Evolutionary conservation across 2,113 vertebrate genomes (phyloP).

Genomic region (Ameiurus melas): DNA sequence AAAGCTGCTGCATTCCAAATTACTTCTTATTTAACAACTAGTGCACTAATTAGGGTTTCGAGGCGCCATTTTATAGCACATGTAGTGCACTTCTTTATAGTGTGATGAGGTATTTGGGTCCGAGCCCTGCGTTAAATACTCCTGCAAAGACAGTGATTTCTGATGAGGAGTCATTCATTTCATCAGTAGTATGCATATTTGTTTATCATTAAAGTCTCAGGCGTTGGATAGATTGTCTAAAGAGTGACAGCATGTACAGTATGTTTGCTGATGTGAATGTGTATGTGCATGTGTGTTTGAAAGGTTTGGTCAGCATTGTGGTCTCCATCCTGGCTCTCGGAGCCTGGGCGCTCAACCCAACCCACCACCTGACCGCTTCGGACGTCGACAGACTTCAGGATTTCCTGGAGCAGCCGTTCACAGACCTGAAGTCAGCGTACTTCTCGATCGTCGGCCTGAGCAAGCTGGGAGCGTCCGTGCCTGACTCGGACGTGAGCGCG

Average conservation of each 20-base stretch:
- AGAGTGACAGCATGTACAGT: background rate
- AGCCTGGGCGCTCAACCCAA: constrained; percentile 78
- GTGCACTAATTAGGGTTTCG: background rate
- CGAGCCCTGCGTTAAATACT: background rate
- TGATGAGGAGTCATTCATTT: background rate
- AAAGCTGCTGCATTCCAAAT: background rate
- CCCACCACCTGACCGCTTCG: constrained; percentile 80
- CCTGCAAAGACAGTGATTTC: background rate
- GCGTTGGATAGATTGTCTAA: background rate
- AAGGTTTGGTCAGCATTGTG: constrained; percentile 74
- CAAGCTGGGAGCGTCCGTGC: constrained; percentile 76
- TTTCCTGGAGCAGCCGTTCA: constrained; percentile 78
- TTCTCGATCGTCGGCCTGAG: constrained; percentile 83
- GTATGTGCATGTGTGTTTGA: constrained; percentile 19
- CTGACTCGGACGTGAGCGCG: constrained; percentile 80
- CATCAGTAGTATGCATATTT: background rate
- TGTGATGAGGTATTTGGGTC: background rate
- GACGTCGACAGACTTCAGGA: constrained; percentile 85
- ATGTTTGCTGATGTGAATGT: background rate
- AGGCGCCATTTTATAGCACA: background rate
- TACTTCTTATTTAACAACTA: background rate
- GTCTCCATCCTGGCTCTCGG: constrained; percentile 70
- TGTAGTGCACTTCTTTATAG: background rate
- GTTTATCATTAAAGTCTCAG: background rate
- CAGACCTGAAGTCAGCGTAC: constrained; percentile 83